Evolutionary conservation across 2,888 invertebrate genomes (phyloP).

Genomic region (Drosophila phalerata): DNA sequence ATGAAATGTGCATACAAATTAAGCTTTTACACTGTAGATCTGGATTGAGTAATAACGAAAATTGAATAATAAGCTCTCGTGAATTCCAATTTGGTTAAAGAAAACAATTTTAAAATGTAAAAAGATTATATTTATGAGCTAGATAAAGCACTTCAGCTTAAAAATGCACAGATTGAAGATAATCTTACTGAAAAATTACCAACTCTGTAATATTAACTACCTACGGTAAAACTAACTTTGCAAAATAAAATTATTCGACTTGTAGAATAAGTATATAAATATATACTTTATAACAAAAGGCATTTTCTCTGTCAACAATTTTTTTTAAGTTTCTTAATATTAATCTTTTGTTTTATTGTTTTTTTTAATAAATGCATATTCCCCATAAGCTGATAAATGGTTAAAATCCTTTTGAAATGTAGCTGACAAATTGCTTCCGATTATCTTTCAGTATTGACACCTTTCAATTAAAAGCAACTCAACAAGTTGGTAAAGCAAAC

Average conservation of each 20-base stretch:
- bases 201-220: no score
- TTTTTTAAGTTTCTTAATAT: background rate
- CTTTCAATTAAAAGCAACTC: slow-evolving; percentile 12
- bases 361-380: background rate
- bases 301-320: background rate
- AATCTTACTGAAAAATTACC: background rate
- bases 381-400: background rate
- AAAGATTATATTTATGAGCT: no score
- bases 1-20: background rate
- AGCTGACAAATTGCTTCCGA: background rate
- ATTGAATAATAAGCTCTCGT: background rate
- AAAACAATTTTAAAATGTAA: background rate
- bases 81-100: background rate
- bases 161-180: background rate
- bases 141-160: no score
- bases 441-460: slow-evolving; percentile 22
- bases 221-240: no score
- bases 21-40: background rate
- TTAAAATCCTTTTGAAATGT: background rate
- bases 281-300: background rate
- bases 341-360: background rate
- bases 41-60: background rate
- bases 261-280: no score
- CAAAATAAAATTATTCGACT: no score
- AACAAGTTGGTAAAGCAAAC: slow-evolving; percentile 31